Evolutionary conservation across 2,113 vertebrate genomes (phyloP).

Genomic region (Chrysochloris asiatica): DNA sequence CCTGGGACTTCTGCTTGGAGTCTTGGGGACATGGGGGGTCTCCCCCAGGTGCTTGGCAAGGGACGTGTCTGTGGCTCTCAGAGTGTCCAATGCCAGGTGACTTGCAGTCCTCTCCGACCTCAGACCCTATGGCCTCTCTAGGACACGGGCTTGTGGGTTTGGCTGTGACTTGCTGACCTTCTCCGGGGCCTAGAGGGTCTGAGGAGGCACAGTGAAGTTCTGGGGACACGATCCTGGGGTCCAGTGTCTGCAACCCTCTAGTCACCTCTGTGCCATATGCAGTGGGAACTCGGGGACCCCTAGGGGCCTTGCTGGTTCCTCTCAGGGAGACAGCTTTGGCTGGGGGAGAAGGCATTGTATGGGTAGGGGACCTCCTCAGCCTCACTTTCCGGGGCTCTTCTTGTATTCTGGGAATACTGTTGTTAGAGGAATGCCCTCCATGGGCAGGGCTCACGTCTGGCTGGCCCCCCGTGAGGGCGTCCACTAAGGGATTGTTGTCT

Average conservation of each 20-base stretch:
- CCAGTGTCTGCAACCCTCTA: neutral
- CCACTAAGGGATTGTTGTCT: neutral
- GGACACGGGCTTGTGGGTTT: neutral
- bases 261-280: conserved; percentile 37
- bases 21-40: neutral
- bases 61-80: neutral
- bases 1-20: conserved; percentile 47
- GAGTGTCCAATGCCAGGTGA: neutral
- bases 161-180: neutral
- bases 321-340: neutral
- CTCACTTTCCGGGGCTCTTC: conserved; percentile 22
- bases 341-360: neutral
- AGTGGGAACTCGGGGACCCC: neutral
- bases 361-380: accelerated
- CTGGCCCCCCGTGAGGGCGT: neutral
- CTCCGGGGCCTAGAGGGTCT: conserved; percentile 65
- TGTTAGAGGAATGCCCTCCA: accelerated
- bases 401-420: accelerated
- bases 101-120: neutral
- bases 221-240: conserved; percentile 48
- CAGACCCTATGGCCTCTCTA: neutral
- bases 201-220: neutral
- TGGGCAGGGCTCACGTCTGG: accelerated
- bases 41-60: neutral
- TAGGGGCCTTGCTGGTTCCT: neutral